These are phyloP conservation scores for Phorcus lineatus DNA, from an alignment of 2,888 invertebrate species.

Conservation along the genomic window DNA sequence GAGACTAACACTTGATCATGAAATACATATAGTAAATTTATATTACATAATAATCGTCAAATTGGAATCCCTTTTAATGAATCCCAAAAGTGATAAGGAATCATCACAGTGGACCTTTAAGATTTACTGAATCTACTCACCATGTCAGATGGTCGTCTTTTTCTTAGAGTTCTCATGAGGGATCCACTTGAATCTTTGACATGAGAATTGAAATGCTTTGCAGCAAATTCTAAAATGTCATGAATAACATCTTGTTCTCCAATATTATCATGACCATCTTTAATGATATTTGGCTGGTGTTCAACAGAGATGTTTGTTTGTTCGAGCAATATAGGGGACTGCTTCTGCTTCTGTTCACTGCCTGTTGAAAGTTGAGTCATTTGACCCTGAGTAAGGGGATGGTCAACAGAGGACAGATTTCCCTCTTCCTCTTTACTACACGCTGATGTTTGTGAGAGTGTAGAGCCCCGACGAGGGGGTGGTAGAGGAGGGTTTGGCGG, in stretches of 20 bases:
- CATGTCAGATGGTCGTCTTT: conserved; percentile 57
- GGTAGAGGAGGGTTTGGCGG: conserved; percentile 50
- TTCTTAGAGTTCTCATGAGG: conserved; percentile 68
- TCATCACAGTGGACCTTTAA: too few species aligned
- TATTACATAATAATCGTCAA: too few species aligned
- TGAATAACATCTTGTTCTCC: conserved; percentile 76
- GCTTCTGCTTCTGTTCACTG: conserved; percentile 53
- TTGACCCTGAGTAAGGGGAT: conserved; percentile 30
- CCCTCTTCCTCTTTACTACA: not conserved
- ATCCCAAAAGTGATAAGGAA: too few species aligned
- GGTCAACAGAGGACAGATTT: conserved; percentile 46
- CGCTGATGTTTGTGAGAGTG: conserved; percentile 2
- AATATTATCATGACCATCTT: not conserved
- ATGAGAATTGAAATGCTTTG: conserved; percentile 92
- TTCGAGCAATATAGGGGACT: conserved; percentile 45
- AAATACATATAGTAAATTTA: too few species aligned
- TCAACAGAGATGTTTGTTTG: conserved; percentile 29
- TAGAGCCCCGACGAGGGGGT: conserved; percentile 30
- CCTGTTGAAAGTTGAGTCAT: conserved; percentile 53
- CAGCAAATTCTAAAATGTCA: conserved; percentile 94
- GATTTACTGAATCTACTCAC: conserved; percentile 45
- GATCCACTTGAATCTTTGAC: conserved; percentile 69
- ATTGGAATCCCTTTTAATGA: too few species aligned
- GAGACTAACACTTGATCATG: too few species aligned
- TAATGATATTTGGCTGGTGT: conserved; percentile 25